Base-by-base conservation (phyloP, 2,113 vertebrate genomes). In the Cyphomyrus discorhynchus region DNA sequence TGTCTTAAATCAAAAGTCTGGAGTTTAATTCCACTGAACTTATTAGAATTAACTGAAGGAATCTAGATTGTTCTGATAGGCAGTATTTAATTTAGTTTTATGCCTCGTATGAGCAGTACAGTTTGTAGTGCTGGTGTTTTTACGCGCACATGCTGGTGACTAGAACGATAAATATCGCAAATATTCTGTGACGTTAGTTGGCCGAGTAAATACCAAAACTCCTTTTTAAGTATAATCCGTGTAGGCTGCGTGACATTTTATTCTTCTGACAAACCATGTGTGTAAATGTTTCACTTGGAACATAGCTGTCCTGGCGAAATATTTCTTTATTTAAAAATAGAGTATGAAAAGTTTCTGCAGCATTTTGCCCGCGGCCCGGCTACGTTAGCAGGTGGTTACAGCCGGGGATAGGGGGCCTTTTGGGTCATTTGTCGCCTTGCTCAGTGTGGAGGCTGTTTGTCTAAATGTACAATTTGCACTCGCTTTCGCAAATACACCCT, bases 201-300 rank as follows among this genome's bases (percentile, higher is more conserved):
- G 66, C 35, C 5, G 49, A 49, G 31, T 49, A 66, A 53, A 46
- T 88, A 87, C 85, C 88, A 70, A 89, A 91, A 87, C 91, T 90
- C 90, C 89, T 53, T 91, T 91, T 91, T 89, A 93, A 91, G 88
- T 92, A 88, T 92, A 93, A 92, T 31, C 77, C 24, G 77, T 89
- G 90, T 56, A 90, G 84, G 89, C 74, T 86, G 45, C 56, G 52
- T 89, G 87, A 92, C 91, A 89, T 92, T 90, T 91, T 90, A 90
- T 92, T 89, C 89, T 58, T 27, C 88, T 92, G 91, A 91, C 88
- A 49, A 62, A 21, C 31, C 85, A 9, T 49, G 84, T 90, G 66
- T 45, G 39, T 46, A 77, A 89, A 74, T 92, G 92, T 94, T 94
- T 93, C 90, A 86, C 90, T 93, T 94, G 93, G 93, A 93, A 88